Evolutionary conservation across 2,888 invertebrate genomes (phyloP).

Genomic region (Parnassius mnemosyne): DNA sequence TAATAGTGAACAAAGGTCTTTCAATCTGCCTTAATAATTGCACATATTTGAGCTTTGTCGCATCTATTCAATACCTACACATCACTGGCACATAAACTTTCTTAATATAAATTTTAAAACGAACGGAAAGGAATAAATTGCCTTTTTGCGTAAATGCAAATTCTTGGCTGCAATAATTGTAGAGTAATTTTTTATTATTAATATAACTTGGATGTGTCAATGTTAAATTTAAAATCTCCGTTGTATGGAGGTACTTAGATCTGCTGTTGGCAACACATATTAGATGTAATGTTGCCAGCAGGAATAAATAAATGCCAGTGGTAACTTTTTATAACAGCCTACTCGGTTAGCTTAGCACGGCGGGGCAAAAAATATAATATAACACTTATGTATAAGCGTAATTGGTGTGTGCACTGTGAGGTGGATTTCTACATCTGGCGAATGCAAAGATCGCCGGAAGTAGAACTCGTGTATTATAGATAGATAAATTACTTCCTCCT

Average conservation of each 20-base stretch:
- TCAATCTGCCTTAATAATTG: not conserved
- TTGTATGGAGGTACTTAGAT: not conserved
- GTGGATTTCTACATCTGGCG: slow-evolving; percentile 29
- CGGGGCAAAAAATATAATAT: slow-evolving; percentile 39
- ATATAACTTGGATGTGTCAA: slow-evolving; percentile 1
- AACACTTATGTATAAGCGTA: slow-evolving; percentile 40
- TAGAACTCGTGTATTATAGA: slow-evolving; percentile 45
- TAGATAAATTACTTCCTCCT: slow-evolving; percentile 44
- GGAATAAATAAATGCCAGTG: slow-evolving; percentile 26
- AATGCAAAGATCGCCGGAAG: slow-evolving; percentile 30
- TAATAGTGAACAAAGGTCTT: not conserved
- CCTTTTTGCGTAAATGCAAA: slow-evolving; percentile 3
- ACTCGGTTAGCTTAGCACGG: slow-evolving; percentile 53
- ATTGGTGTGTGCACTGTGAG: slow-evolving; percentile 29
- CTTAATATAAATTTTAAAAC: too few relatives aligned
- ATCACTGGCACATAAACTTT: not conserved
- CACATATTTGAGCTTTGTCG: not conserved
- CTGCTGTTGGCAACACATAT: slow-evolving; percentile 1
- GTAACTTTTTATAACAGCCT: slow-evolving; percentile 18
- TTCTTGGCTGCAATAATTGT: slow-evolving; percentile 2
- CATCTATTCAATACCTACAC: not conserved
- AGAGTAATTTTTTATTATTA: not conserved
- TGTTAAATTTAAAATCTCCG: not conserved
- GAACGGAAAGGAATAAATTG: not conserved
- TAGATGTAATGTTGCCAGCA: slow-evolving; percentile 28